Evolutionary conservation across 2,797 vertebrate genomes (phyloP), one percentile per base, ranked within the genome.

Genomic region (Fistularia commersonii): DNA sequence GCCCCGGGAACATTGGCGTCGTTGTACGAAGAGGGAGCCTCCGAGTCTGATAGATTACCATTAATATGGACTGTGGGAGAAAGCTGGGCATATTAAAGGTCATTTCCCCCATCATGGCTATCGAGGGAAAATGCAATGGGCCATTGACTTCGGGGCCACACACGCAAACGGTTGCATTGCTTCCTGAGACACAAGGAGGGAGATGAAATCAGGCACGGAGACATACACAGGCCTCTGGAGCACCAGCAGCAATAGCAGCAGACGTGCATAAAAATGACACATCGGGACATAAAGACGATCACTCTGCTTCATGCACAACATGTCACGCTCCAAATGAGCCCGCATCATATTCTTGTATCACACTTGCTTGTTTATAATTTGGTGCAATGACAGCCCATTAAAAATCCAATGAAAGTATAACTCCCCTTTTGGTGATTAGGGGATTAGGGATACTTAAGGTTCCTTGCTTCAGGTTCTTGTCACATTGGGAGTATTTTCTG

Each of bases 401-500:
- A 87, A 86, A 83, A 74, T 51, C 33, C 37, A 45, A 55, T 65
- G 56, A 74, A 79, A 89, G 88, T 90, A 91, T 83, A 76, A 85
- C 76, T 89, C 89, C 86, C 88, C 54, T 61, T 75, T 54, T 80
- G 72, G 61, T 84, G 77, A 89, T 89, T 81, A 83, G 65, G 73
- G 72, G 77, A 89, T 89, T 81, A 83, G 65, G 73, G 72, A 83
- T 69, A 67, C 76, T 58, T 75, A 75, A 72, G 23, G 14, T n/a
- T 49, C 11, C 37, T 48, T 23, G 37, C 67, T 74, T 84, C 80
- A 64, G 70, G 64, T 81, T 82, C 81, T 75, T 77, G 85, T 89
- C 86, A 88, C 89, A 82, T 77, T 47, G 76, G 84, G 69, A 83
- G 76, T 90, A 80, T 90, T 92, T 90, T 84, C 77, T 81, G 69